These are phyloP conservation scores for Dicrostonyx torquatus DNA, from an alignment of 2,797 vertebrate species.

Conservation along the genomic window DNA sequence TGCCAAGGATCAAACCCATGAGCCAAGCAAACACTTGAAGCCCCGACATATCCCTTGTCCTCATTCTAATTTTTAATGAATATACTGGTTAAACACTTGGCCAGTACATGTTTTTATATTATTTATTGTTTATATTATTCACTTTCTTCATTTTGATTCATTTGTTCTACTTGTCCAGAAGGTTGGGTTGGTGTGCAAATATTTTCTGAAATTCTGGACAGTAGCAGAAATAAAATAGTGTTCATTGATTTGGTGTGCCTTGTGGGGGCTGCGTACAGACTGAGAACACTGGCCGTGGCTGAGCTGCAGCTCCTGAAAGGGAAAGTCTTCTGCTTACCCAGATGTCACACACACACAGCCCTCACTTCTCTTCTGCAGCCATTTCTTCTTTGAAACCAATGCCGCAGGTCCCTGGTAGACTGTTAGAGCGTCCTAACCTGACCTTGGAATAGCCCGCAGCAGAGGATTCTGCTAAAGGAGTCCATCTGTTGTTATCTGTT, in stretches of 20 bases:
- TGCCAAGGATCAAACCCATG: not conserved
- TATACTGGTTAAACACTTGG: not conserved
- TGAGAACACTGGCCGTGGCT: not conserved
- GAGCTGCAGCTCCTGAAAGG: not conserved
- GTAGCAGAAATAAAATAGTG: not conserved
- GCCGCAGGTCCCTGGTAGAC: not conserved
- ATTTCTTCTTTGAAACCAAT: not conserved
- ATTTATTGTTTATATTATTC: not conserved
- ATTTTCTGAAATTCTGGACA: not conserved
- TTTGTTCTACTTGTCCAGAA: not conserved
- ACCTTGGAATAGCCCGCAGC: not conserved
- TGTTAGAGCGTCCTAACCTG: not conserved
- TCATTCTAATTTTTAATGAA: not conserved
- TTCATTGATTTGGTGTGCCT: not conserved
- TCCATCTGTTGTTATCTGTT: not conserved
- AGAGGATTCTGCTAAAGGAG: constrained; percentile 14
- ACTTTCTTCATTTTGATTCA: not conserved
- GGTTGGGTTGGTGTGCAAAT: not conserved
- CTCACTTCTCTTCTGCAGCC: not conserved
- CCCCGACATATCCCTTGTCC: not conserved
- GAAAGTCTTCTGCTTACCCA: not conserved
- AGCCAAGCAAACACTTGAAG: not conserved
- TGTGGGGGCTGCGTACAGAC: not conserved
- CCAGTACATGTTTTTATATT: not conserved
- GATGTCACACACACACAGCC: not conserved